phyloP scores from a whole-genome alignment of 2,797 vertebrate species.

The Pteronotus mesoamericanus region DNA sequence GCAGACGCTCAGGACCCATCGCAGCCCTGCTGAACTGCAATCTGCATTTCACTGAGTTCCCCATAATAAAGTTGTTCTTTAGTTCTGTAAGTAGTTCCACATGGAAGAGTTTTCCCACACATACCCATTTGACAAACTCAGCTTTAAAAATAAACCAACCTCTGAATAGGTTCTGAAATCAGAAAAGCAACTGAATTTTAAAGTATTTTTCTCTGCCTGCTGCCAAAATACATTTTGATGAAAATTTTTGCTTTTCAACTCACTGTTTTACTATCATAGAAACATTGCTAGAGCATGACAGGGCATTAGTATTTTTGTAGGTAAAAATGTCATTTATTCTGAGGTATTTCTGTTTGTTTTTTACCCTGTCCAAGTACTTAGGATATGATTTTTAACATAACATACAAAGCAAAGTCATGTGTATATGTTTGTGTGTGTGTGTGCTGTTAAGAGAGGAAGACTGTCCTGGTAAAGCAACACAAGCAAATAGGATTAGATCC shows the following conservation, averaged over 20 bases:
- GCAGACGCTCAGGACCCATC: not conserved
- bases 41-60: not conserved
- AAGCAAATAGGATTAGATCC: not conserved
- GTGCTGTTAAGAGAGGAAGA: not conserved
- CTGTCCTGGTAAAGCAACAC: not conserved
- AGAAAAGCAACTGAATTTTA: conserved; percentile 36
- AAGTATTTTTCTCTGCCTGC: not conserved
- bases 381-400: not conserved
- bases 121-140: conserved; percentile 42
- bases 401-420: not conserved
- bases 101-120: not conserved
- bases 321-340: not conserved
- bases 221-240: conserved; percentile 33
- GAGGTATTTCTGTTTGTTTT: not conserved
- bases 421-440: not conserved
- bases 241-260: conserved; percentile 27
- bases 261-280: not conserved
- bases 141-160: conserved; percentile 46
- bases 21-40: not conserved
- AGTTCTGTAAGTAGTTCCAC: not conserved
- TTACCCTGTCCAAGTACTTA: not conserved
- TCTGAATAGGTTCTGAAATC: not conserved
- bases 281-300: not conserved
- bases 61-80: not conserved
- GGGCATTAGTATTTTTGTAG: not conserved